Conservation (phyloP, 53 echinoderm and acorn worm genomes). For the Paracentrotus lividus region DNA sequence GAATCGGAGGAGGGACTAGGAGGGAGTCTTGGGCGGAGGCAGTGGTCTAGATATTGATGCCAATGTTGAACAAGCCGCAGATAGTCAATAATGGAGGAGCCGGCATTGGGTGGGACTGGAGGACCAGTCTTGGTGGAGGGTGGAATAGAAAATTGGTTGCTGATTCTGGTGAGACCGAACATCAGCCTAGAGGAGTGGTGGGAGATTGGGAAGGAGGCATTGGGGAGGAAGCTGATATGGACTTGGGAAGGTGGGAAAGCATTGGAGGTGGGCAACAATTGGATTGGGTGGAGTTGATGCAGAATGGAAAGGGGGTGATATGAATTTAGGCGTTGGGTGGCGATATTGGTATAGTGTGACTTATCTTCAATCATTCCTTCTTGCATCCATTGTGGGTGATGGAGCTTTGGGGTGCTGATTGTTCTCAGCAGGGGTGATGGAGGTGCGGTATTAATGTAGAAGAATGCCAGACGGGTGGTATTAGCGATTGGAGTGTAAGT, state of each 20-base stretch:
- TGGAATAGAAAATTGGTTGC: too few relatives aligned
- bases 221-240: constrained; percentile 43
- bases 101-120: too few relatives aligned
- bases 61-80: too few relatives aligned
- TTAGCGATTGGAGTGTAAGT: constrained; percentile 56
- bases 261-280: neutral
- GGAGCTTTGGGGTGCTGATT: constrained; percentile 39
- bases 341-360: constrained; percentile 48
- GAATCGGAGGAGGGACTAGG: too few relatives aligned
- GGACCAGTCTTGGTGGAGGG: too few relatives aligned
- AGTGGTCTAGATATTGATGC: too few relatives aligned
- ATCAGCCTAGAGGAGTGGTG: too few relatives aligned
- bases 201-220: too few relatives aligned
- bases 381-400: constrained; percentile 52
- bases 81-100: too few relatives aligned
- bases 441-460: constrained; percentile 46
- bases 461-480: constrained; percentile 30
- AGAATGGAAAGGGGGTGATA: constrained; percentile 55
- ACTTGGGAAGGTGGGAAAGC: neutral
- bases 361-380: constrained; percentile 72
- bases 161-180: too few relatives aligned
- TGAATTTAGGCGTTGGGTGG: constrained; percentile 66
- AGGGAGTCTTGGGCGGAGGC: too few relatives aligned
- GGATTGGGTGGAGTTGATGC: constrained; percentile 39
- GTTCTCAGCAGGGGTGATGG: constrained; percentile 71